Conservation (phyloP, 2,888 invertebrate genomes). For the Drosophila anceps region DNA sequence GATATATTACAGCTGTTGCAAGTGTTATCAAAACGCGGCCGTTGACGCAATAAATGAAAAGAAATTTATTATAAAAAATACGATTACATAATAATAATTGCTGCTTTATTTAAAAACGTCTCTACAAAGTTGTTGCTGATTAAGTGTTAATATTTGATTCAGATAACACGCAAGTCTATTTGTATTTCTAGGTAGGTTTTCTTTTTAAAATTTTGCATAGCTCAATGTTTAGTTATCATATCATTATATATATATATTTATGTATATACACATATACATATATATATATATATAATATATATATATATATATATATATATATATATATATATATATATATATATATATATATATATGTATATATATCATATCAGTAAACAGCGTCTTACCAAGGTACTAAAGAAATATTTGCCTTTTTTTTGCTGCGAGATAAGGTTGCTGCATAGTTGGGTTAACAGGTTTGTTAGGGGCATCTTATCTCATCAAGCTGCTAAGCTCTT, state of each 20-base stretch:
- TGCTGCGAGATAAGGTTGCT: constrained; percentile 35
- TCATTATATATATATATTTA: constrained; percentile 5
- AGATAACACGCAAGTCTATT: constrained; percentile 73
- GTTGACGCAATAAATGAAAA: constrained; percentile 19
- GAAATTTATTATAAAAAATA: constrained; percentile 30
- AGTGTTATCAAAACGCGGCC: not conserved
- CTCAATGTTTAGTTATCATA: constrained; percentile 45
- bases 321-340: constrained; percentile 5
- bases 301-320: constrained; percentile 10
- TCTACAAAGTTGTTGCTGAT: constrained; percentile 81
- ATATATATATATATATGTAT: not conserved
- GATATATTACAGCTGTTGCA: constrained; percentile 9
- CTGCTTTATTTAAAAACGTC: constrained; percentile 83
- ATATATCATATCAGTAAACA: constrained; percentile 42
- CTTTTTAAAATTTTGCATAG: constrained; percentile 69
- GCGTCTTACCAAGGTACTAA: constrained; percentile 73
- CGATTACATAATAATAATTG: constrained; percentile 58
- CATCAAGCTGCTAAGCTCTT: constrained; percentile 52
- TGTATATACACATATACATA: constrained; percentile 17
- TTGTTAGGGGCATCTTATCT: constrained; percentile 37
- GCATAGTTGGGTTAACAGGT: constrained; percentile 37
- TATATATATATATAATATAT: too few relatives aligned
- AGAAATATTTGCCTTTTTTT: constrained; percentile 57
- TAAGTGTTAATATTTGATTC: constrained; percentile 70
- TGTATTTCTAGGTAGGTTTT: constrained; percentile 46